Conservation (phyloP, 2,797 vertebrate species). For the Pantherophis alleghaniensis region DNA sequence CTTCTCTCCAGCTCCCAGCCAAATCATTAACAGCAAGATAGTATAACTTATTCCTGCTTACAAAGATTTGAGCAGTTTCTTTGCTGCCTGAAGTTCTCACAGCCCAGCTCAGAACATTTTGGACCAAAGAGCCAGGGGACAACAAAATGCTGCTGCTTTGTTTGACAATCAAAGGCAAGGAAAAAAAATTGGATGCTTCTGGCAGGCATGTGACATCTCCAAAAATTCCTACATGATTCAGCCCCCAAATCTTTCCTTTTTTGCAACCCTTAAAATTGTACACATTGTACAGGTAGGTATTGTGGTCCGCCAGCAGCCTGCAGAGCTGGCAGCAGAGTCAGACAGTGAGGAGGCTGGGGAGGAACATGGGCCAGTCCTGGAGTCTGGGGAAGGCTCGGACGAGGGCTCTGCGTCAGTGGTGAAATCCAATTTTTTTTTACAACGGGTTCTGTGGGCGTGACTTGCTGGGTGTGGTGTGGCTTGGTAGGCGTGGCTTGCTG, state of each 20-base stretch:
- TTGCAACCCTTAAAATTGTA: background rate
- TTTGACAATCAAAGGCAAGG: background rate
- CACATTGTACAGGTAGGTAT: too few species aligned
- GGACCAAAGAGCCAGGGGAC: background rate
- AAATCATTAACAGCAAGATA: conserved; percentile 11
- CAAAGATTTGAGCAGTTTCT: background rate
- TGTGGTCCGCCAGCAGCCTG: too few species aligned
- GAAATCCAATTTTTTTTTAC: too few species aligned
- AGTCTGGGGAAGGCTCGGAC: too few species aligned
- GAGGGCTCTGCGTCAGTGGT: too few species aligned
- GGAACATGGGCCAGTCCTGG: too few species aligned
- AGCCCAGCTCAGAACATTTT: background rate
- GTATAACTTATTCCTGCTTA: background rate
- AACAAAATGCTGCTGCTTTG: background rate
- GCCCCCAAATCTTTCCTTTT: background rate
- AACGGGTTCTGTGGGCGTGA: rapidly evolving
- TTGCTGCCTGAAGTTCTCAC: background rate
- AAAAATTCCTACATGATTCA: background rate
- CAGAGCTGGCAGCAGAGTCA: too few species aligned
- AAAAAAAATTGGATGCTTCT: background rate
- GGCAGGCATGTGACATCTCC: background rate
- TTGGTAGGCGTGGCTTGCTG: too few species aligned
- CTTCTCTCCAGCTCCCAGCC: background rate
- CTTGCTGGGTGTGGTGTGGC: too few species aligned
- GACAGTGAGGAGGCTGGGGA: too few species aligned